Evolutionary conservation across 2,113 vertebrate species (phyloP).

Genomic region (Fregetta grallaria): DNA sequence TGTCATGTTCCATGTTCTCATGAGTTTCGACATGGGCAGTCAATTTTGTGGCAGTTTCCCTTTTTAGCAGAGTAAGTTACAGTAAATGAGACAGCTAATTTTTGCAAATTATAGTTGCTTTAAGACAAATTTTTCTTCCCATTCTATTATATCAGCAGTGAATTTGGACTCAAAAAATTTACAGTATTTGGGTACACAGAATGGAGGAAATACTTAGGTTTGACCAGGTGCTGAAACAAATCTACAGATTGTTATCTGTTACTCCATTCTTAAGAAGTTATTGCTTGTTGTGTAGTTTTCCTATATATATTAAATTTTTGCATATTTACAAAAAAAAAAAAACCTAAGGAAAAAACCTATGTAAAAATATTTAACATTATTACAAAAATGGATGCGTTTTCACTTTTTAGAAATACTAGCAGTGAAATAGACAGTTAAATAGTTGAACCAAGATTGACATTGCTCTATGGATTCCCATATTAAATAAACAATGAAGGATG

Average conservation of each 20-base stretch:
- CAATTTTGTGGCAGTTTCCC: background rate
- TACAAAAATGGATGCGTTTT: background rate
- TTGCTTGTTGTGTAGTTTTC: background rate
- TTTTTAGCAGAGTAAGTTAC: background rate
- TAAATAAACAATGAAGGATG: background rate
- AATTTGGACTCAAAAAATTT: background rate
- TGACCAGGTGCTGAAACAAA: background rate
- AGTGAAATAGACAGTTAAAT: background rate
- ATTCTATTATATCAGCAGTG: background rate
- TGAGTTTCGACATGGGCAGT: background rate
- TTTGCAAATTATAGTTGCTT: background rate
- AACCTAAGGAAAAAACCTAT: too few relatives aligned
- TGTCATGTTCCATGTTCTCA: background rate
- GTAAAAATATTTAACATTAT: background rate
- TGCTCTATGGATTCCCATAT: background rate
- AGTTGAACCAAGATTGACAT: background rate
- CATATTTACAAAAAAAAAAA: background rate
- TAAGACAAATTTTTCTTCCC: background rate
- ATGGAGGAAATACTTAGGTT: background rate
- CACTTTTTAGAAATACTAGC: background rate
- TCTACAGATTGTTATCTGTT: background rate
- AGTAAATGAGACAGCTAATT: background rate
- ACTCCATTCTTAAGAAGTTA: background rate
- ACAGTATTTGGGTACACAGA: background rate
- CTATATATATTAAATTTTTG: background rate